A percentile compares a stretch with the other conserved stretches of the same genome.
These are phyloP conservation scores for Noctua fimbriata DNA, from an alignment of 2,888 invertebrate species.

Conservation along the genomic window DNA sequence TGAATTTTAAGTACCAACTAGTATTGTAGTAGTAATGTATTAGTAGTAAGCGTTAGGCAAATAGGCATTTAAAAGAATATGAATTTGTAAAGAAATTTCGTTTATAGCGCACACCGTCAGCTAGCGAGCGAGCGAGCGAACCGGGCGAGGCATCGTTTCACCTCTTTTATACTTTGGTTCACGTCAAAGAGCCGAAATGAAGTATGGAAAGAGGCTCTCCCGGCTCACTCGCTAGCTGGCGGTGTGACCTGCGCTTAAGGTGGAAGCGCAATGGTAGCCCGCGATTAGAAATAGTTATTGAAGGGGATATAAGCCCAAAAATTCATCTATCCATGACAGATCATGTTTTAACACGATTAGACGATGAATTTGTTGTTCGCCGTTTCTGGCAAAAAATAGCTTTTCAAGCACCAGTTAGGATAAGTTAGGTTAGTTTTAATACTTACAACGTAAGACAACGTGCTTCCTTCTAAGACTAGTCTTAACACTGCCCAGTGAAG, in stretches of 20 bases:
- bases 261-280: too few relatives aligned
- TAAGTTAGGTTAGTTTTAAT: neutral
- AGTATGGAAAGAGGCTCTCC: too few relatives aligned
- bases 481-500: too few relatives aligned
- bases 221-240: too few relatives aligned
- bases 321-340: constrained; percentile 1
- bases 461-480: neutral
- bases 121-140: too few relatives aligned
- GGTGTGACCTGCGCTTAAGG: too few relatives aligned
- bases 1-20: constrained; percentile 2
- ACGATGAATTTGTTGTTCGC: neutral
- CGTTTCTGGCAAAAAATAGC: neutral
- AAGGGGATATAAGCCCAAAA: too few relatives aligned
- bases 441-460: neutral
- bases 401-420: neutral
- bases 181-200: too few relatives aligned
- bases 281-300: too few relatives aligned
- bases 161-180: too few relatives aligned
- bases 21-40: neutral
- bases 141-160: too few relatives aligned
- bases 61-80: neutral
- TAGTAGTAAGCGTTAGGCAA: neutral
- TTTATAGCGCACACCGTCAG: too few relatives aligned
- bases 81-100: neutral
- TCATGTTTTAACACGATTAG: neutral